phyloP scores from a whole-genome alignment of 2,113 vertebrate genomes.

The Cichladusa arquata region DNA sequence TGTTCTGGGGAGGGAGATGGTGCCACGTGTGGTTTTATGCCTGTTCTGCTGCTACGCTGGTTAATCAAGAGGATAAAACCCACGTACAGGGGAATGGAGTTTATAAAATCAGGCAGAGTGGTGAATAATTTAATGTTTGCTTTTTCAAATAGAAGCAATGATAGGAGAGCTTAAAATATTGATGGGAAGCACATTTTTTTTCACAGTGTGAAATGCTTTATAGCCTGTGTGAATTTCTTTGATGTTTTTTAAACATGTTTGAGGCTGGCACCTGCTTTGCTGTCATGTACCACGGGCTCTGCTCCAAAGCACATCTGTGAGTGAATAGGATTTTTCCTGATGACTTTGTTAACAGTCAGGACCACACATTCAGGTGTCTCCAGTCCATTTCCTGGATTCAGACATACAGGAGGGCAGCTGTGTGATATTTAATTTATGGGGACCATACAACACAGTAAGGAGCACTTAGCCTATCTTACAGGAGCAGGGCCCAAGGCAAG shows the following conservation, averaged over 20 bases:
- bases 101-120: constrained; percentile 30
- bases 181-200: constrained; percentile 22
- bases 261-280: background rate
- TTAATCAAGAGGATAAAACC: constrained; percentile 29
- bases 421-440: constrained; percentile 32
- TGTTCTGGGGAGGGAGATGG: fast-evolving
- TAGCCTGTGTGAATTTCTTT: constrained; percentile 18
- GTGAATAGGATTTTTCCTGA: background rate
- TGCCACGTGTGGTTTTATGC: background rate
- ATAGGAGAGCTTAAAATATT: constrained; percentile 62
- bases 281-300: background rate
- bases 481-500: background rate
- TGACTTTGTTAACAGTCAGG: background rate
- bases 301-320: background rate
- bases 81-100: background rate
- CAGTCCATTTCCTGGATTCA: background rate
- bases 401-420: background rate
- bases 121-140: constrained; percentile 69
- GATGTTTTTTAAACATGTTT: constrained; percentile 7
- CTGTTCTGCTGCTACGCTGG: background rate
- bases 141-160: constrained; percentile 21
- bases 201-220: constrained; percentile 35
- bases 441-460: background rate
- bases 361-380: background rate
- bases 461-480: background rate